Percentiles rank a stretch among this genome's conserved stretches.
Evolutionary conservation across 2,888 invertebrate genomes (phyloP).

Genomic region (Oligia latruncula): DNA sequence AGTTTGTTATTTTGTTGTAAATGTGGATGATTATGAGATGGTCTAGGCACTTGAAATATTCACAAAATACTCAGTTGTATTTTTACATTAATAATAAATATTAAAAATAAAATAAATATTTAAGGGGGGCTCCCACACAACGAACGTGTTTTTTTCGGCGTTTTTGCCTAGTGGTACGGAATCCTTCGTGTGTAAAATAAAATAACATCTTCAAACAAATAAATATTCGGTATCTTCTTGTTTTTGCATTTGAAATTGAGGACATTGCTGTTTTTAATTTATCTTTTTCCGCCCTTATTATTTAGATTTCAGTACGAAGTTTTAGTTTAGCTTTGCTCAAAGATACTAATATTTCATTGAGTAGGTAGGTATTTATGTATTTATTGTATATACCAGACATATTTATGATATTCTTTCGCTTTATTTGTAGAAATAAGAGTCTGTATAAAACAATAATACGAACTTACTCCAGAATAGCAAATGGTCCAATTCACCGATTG

Average conservation of each 20-base stretch:
- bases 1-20: neutral
- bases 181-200: too few relatives aligned
- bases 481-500: slow-evolving; percentile 47
- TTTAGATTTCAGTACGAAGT: neutral
- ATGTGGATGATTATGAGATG: neutral
- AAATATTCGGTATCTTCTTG: neutral
- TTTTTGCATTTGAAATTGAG: neutral
- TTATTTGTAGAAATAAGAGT: slow-evolving; percentile 10
- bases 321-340: neutral
- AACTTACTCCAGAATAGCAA: slow-evolving; percentile 32
- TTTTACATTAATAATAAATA: too few relatives aligned
- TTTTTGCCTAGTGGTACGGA: too few relatives aligned
- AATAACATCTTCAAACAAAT: neutral
- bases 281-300: neutral
- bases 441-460: neutral
- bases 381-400: neutral
- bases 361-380: neutral
- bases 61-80: too few relatives aligned
- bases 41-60: too few relatives aligned
- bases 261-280: neutral
- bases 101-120: too few relatives aligned
- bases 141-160: too few relatives aligned
- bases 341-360: neutral
- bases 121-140: too few relatives aligned
- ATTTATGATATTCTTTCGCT: neutral